Conservation (phyloP, 92 coral and sea anemone genomes). For the Parazoanthus atlanticus region DNA sequence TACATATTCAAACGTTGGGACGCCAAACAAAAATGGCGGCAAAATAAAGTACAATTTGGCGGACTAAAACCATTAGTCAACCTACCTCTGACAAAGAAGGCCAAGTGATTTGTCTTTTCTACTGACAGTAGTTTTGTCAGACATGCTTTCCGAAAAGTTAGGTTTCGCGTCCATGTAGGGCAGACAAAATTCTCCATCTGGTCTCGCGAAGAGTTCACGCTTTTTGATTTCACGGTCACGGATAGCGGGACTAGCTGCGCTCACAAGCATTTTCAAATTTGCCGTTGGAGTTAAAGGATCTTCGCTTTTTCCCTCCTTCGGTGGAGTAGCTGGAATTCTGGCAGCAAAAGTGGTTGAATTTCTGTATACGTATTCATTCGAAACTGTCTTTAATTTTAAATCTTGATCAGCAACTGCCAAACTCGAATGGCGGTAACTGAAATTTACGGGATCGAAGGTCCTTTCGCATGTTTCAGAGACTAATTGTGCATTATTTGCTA, state of each 20-base stretch:
- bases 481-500: constrained; percentile 47
- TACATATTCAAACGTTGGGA: constrained; percentile 75
- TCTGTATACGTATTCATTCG: not conserved
- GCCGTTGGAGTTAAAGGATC: constrained; percentile 98
- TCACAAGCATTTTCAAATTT: constrained; percentile 94
- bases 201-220: constrained; percentile 84
- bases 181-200: constrained; percentile 52
- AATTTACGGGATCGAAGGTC: constrained; percentile 17
- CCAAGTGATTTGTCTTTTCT: constrained; percentile 99
- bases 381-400: not conserved
- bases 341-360: constrained; percentile 6
- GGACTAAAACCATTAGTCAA: constrained; percentile 13
- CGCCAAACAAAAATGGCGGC: constrained; percentile 74
- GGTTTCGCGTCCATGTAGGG: constrained; percentile 50
- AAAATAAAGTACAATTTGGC: constrained; percentile 51
- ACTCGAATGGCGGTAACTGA: constrained; percentile 15
- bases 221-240: constrained; percentile 94
- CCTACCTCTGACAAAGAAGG: constrained; percentile 96
- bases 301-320: constrained; percentile 62
- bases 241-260: constrained; percentile 98
- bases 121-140: constrained; percentile 78
- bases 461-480: constrained; percentile 30
- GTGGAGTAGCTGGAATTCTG: constrained; percentile 80
- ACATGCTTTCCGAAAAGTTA: constrained; percentile 47
- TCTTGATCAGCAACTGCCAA: constrained; percentile 10